These are phyloP conservation scores for Notothenia rossii DNA, from an alignment of 2,113 vertebrate species.

Conservation along the genomic window DNA sequence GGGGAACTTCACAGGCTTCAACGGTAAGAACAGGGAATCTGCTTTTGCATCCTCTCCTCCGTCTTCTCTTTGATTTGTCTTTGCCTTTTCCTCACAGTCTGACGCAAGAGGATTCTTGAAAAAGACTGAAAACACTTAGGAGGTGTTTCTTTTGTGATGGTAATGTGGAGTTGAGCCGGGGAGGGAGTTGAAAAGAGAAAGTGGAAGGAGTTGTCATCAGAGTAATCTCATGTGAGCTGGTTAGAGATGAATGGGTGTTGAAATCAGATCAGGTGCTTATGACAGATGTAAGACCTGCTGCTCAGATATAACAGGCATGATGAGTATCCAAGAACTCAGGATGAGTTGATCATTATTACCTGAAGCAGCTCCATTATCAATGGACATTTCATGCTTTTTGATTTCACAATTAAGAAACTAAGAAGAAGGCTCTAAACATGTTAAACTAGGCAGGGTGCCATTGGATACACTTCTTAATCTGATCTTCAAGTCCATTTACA, in stretches of 20 bases:
- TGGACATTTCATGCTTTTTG: background rate
- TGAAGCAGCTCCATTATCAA: no score
- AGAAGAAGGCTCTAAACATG: background rate
- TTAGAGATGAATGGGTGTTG: background rate
- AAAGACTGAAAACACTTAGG: constrained; percentile 6
- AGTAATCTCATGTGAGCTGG: background rate
- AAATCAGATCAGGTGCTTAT: background rate
- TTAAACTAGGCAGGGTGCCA: background rate
- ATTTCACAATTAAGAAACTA: background rate
- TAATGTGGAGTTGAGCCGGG: constrained; percentile 15
- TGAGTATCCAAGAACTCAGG: background rate
- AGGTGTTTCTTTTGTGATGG: constrained; percentile 38
- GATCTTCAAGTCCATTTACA: background rate
- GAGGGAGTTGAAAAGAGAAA: constrained; percentile 4
- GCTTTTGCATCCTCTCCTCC: background rate
- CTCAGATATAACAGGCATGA: background rate
- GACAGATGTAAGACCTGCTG: background rate
- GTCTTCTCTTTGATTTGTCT: background rate
- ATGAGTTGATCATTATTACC: background rate
- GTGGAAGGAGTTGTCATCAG: constrained; percentile 18
- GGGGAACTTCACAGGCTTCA: constrained; percentile 84
- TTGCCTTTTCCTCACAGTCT: background rate
- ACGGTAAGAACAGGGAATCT: constrained; percentile 83
- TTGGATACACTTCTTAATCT: background rate
- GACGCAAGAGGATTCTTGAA: constrained; percentile 4